Evolutionary conservation across 2,888 invertebrate genomes (phyloP).

Genomic region (Ophion ventricosus): DNA sequence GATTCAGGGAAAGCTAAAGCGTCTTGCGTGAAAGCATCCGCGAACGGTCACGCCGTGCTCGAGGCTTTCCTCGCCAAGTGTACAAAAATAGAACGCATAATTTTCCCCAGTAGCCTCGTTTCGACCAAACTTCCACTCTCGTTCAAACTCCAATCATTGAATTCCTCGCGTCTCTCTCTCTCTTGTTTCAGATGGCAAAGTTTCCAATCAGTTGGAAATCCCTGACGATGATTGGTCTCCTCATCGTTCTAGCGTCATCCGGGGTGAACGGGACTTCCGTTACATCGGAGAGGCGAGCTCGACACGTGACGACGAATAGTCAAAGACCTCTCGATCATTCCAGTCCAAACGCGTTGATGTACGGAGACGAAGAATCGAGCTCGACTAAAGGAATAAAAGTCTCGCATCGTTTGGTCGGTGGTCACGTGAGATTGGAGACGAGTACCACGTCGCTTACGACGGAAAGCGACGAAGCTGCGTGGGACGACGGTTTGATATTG

Average conservation of each 20-base stretch:
- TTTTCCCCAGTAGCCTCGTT: slow-evolving; percentile 18
- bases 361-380: slow-evolving; percentile 70
- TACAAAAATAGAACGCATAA: slow-evolving; percentile 34
- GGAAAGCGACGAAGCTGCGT: slow-evolving; percentile 67
- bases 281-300: slow-evolving; percentile 53
- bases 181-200: slow-evolving; percentile 74
- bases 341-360: slow-evolving; percentile 63
- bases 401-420: slow-evolving; percentile 82
- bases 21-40: slow-evolving; percentile 61
- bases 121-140: background rate
- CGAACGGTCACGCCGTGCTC: slow-evolving; percentile 57
- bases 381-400: slow-evolving; percentile 23
- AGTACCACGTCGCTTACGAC: slow-evolving; percentile 81
- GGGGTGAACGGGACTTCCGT: slow-evolving; percentile 62
- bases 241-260: slow-evolving; percentile 68
- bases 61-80: slow-evolving; percentile 50
- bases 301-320: slow-evolving; percentile 60
- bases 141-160: background rate
- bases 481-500: slow-evolving; percentile 87
- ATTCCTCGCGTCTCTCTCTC: slow-evolving; percentile 4
- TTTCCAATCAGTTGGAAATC: slow-evolving; percentile 54
- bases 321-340: slow-evolving; percentile 18
- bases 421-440: slow-evolving; percentile 64
- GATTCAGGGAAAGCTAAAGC: slow-evolving; percentile 52
- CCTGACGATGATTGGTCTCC: slow-evolving; percentile 65